A percentile compares a stretch with the other conserved stretches of the same genome.
Conservation (phyloP, 2,113 vertebrate genomes). For the Reinhardtius hippoglossoides region DNA sequence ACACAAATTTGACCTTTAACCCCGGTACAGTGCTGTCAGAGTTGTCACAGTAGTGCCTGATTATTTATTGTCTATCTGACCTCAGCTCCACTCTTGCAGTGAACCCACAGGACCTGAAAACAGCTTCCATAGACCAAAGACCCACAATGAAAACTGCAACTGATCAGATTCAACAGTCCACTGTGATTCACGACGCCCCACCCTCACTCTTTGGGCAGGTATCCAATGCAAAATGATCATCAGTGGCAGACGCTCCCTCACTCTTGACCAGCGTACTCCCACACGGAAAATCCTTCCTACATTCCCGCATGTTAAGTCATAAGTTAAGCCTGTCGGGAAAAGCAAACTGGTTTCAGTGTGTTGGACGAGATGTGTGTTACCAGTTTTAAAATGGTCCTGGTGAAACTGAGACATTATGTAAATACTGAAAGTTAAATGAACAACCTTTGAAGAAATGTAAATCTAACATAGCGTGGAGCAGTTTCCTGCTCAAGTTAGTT, state of each 20-base stretch:
- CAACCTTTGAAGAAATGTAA: conserved; percentile 41
- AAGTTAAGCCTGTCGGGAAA: conserved; percentile 19
- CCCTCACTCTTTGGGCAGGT: conserved; percentile 36
- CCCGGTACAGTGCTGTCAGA: not conserved
- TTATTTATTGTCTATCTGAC: no score
- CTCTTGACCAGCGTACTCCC: conserved; percentile 26
- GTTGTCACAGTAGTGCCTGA: no score
- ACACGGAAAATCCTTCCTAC: conserved; percentile 22
- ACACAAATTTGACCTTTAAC: not conserved
- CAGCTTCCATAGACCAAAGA: no score
- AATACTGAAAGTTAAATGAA: conserved; percentile 16
- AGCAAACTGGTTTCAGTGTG: conserved; percentile 6
- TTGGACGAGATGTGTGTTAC: conserved; percentile 5
- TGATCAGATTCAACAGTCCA: no score
- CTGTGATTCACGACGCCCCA: no score
- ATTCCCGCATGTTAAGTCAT: conserved; percentile 8
- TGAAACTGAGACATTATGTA: conserved; percentile 34
- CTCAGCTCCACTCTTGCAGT: no score
- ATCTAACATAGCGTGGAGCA: not conserved
- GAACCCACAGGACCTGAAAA: no score
- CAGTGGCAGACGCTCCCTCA: conserved; percentile 23
- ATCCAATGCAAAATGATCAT: conserved; percentile 43
- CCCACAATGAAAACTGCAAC: no score
- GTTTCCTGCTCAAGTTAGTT: not conserved
- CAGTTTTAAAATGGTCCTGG: conserved; percentile 10